Conservation (phyloP, 2,797 vertebrate species). For the Hydrolagus colliei region DNA sequence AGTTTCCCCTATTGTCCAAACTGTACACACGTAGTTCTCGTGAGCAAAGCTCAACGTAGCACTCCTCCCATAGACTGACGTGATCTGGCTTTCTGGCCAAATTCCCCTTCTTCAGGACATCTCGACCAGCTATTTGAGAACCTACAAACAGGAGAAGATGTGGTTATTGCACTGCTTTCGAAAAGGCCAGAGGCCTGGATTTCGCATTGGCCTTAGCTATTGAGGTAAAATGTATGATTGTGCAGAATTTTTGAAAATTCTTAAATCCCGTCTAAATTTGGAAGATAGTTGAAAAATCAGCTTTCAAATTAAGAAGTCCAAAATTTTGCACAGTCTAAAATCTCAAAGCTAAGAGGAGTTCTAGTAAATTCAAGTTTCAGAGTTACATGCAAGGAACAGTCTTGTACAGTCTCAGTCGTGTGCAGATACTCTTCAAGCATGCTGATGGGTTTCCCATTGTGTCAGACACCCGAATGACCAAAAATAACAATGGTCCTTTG, state of each 20-base stretch:
- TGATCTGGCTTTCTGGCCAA: constrained; percentile 77
- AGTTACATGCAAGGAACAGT: too few relatives aligned
- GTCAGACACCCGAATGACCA: too few relatives aligned
- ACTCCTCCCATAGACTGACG: constrained; percentile 76
- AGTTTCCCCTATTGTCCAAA: constrained; percentile 82
- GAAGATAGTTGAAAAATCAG: too few relatives aligned
- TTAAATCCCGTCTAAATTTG: constrained; percentile 14
- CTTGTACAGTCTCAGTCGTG: too few relatives aligned
- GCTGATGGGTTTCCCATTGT: too few relatives aligned
- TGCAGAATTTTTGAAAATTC: too few relatives aligned
- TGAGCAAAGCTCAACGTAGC: constrained; percentile 81
- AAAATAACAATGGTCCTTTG: neutral
- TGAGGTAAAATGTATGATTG: neutral
- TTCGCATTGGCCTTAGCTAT: constrained; percentile 37
- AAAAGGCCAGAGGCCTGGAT: neutral
- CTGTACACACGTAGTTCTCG: constrained; percentile 78
- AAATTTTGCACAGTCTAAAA: too few relatives aligned
- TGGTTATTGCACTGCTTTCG: constrained; percentile 16
- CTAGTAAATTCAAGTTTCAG: too few relatives aligned
- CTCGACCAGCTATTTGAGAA: constrained; percentile 65
- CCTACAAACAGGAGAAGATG: constrained; percentile 53
- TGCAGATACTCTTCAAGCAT: too few relatives aligned
- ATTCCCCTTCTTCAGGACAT: constrained; percentile 81
- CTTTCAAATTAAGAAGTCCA: too few relatives aligned
- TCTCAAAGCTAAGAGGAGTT: too few relatives aligned